These are phyloP conservation scores for Catagonus wagneri DNA, from an alignment of 2,113 vertebrate species.

Conservation along the genomic window DNA sequence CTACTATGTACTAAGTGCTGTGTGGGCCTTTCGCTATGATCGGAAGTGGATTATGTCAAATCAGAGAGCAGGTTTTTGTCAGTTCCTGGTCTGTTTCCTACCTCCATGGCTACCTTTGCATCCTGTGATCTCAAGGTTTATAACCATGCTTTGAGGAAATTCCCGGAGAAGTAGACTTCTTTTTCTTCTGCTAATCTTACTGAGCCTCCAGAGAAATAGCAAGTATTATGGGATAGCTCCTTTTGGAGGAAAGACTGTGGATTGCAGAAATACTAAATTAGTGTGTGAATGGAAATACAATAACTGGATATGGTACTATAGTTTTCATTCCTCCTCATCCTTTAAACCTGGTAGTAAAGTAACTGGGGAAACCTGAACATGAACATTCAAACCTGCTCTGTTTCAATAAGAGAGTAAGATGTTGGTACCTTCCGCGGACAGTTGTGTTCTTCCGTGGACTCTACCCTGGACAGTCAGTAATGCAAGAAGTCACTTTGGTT, in stretches of 20 bases:
- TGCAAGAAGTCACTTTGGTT: not conserved
- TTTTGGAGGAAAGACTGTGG: not conserved
- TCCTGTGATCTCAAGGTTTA: slow-evolving; percentile 20
- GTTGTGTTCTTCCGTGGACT: not conserved
- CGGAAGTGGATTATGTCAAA: not conserved
- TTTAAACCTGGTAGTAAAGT: not conserved
- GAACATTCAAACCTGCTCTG: not conserved
- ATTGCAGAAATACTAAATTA: not conserved
- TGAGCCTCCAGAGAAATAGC: not conserved
- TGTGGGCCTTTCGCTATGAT: not conserved
- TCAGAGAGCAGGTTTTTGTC: not conserved
- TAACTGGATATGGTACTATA: not conserved
- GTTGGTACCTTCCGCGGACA: not conserved
- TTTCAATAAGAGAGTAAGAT: not conserved
- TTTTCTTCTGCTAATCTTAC: not conserved
- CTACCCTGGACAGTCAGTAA: not conserved
- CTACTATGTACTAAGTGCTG: not conserved
- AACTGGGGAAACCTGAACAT: not conserved
- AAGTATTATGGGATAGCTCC: not conserved
- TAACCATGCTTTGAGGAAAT: not conserved
- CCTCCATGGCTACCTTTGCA: slow-evolving; percentile 15
- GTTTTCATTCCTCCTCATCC: slow-evolving; percentile 21
- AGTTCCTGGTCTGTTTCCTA: not conserved
- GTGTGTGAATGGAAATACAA: not conserved
- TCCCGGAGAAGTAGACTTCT: not conserved